Evolutionary conservation across 2,797 vertebrate genomes (phyloP), one percentile per base, ranked within the genome.

Genomic region (Rachycentron canadum): DNA sequence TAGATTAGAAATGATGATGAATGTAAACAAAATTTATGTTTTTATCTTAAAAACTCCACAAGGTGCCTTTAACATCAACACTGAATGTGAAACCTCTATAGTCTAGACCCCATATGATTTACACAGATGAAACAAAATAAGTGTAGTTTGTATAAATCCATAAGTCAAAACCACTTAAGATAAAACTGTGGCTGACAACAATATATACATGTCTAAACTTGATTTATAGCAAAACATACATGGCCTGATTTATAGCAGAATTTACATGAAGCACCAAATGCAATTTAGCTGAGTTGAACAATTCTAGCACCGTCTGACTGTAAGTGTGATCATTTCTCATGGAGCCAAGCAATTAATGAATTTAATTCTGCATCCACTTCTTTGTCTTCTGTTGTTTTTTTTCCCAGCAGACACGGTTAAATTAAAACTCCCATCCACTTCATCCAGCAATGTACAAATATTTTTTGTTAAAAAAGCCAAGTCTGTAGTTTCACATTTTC

Each of bases 261-360:
- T 40, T 30, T 23, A 52, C 57, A 41, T 69, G 53, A 70, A 50
- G 23, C 67, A 56, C 49, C 7, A 25, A 10, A 14, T 38, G 30
- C 5, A 26, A 43, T 66, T 58, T 30, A 58, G 69, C 50, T 47
- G 5, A 25, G 61, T 50, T 65, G 57, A 69, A 30, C n/a, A 56
- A 49, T 59, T 25, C n/a, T 1, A 59, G 57, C 36, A 36, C 28
- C 57, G 36, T 26, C 21, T 63, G 12, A 75, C 56, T 58, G 28
- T 32, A n/a, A n/a, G n/a, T n/a, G 58, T 32, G 17, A 52, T 71
- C 16, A 68, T 14, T 73, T 21, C 49, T 64, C 16, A 59, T 53
- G 16, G 63, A 50, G 25, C 13, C 0, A 55, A 71, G 11, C 4
- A 67, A 40, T 49, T 28, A 32, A 56, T 56, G 1, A 47, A 59